These are phyloP conservation scores for Ecliptopera silaceata DNA, from an alignment of 2,888 invertebrate species.

Conservation along the genomic window DNA sequence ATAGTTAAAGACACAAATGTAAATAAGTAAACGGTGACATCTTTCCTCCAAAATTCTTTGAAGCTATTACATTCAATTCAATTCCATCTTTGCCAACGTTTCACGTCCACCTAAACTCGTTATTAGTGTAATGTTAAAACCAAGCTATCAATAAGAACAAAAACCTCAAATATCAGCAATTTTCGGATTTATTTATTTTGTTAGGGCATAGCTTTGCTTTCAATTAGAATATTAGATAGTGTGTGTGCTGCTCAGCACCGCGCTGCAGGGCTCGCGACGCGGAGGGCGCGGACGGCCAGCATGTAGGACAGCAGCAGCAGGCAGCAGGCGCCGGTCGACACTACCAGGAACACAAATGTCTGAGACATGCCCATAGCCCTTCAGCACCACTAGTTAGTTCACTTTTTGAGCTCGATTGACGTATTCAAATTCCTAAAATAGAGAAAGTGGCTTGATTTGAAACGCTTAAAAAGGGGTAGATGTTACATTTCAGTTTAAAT, in stretches of 20 bases:
- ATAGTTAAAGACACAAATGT: too few relatives aligned
- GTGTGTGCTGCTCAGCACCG: neutral
- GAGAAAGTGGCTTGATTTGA: neutral
- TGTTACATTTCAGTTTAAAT: too few relatives aligned
- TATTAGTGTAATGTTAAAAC: too few relatives aligned
- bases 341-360: constrained; percentile 39
- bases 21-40: too few relatives aligned
- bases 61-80: too few relatives aligned
- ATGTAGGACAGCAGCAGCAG: constrained; percentile 38
- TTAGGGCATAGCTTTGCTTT: neutral
- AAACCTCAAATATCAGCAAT: too few relatives aligned
- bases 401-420: neutral
- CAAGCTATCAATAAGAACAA: too few relatives aligned
- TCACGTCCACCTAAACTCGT: too few relatives aligned
- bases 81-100: too few relatives aligned
- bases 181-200: too few relatives aligned
- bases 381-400: neutral
- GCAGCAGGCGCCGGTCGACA: constrained; percentile 37
- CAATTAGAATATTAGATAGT: neutral
- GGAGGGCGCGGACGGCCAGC: constrained; percentile 24
- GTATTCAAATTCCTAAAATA: neutral
- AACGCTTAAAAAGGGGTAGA: too few relatives aligned
- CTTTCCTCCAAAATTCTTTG: too few relatives aligned
- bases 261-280: neutral
- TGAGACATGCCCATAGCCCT: constrained; percentile 39